phyloP scores from a whole-genome alignment of 2,113 vertebrate genomes.

The Pseudonaja textilis region DNA sequence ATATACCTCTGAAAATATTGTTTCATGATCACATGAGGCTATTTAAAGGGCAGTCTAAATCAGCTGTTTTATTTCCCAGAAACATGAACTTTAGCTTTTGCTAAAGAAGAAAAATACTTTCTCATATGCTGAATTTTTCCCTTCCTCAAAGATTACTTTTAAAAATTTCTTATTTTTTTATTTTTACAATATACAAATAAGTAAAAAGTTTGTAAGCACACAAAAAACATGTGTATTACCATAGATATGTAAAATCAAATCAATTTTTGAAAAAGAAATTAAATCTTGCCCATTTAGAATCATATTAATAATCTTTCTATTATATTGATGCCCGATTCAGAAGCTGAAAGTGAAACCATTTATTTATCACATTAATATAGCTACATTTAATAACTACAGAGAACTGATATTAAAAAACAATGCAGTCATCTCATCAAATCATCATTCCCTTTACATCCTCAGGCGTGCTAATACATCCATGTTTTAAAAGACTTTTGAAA shows the following conservation, averaged over 20 bases:
- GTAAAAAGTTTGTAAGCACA: not conserved
- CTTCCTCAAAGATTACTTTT: not conserved
- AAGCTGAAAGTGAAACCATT: not conserved
- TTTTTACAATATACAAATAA: not conserved
- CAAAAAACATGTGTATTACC: not conserved
- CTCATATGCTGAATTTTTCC: not conserved
- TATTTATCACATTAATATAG: not conserved
- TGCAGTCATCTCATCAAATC: not conserved
- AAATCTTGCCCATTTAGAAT: not conserved
- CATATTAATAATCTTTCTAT: not conserved
- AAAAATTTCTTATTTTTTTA: not conserved
- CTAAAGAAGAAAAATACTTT: not conserved
- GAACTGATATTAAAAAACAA: not conserved
- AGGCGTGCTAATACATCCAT: not conserved
- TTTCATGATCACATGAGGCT: not conserved
- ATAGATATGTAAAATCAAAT: not conserved
- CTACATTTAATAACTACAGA: not conserved
- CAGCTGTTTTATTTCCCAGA: not conserved
- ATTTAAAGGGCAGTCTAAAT: not conserved
- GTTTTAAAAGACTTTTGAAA: not conserved
- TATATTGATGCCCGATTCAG: not conserved
- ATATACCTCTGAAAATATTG: not conserved
- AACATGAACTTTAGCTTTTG: not conserved
- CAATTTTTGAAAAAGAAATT: not conserved
- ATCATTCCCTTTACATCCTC: not conserved